phyloP scores from a whole-genome alignment of 2,888 invertebrate genomes.

The Thereva unica region DNA sequence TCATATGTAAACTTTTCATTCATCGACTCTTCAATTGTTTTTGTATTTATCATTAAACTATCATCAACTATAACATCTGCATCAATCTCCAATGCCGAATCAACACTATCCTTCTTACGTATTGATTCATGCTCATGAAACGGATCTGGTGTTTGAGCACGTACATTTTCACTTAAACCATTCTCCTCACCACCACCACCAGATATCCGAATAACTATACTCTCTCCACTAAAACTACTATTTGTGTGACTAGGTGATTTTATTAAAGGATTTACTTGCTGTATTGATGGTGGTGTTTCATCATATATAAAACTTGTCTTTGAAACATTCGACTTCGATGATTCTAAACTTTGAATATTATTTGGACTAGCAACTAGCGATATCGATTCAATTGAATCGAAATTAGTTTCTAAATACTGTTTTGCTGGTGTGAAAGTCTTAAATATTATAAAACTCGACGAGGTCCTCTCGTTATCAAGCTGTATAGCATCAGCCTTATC shows the following conservation, averaged over 20 bases:
- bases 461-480: constrained; percentile 38
- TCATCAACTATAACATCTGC: constrained; percentile 38
- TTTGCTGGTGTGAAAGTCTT: constrained; percentile 45
- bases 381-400: constrained; percentile 43
- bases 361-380: constrained; percentile 1
- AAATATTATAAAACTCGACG: constrained; percentile 45
- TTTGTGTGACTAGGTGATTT: constrained; percentile 30
- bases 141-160: constrained; percentile 12
- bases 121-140: constrained; percentile 25
- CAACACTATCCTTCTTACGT: constrained; percentile 39
- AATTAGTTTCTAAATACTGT: constrained; percentile 46
- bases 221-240: constrained; percentile 42
- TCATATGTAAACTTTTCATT: constrained; percentile 47
- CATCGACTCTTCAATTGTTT: constrained; percentile 9
- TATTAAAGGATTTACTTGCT: no score
- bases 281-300: no score
- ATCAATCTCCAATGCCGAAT: constrained; percentile 41
- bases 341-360: constrained; percentile 36
- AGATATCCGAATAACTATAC: constrained; percentile 46
- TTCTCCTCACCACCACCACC: constrained; percentile 33
- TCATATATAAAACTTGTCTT: constrained; percentile 46
- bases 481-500: constrained; percentile 45
- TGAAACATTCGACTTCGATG: constrained; percentile 42
- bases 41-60: constrained; percentile 8
- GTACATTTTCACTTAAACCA: constrained; percentile 8